A percentile compares a stretch with the other conserved stretches of the same genome.
These are phyloP conservation scores for Hirudinaria manillensis DNA, from an alignment of 2,888 invertebrate genomes.

Conservation along the genomic window DNA sequence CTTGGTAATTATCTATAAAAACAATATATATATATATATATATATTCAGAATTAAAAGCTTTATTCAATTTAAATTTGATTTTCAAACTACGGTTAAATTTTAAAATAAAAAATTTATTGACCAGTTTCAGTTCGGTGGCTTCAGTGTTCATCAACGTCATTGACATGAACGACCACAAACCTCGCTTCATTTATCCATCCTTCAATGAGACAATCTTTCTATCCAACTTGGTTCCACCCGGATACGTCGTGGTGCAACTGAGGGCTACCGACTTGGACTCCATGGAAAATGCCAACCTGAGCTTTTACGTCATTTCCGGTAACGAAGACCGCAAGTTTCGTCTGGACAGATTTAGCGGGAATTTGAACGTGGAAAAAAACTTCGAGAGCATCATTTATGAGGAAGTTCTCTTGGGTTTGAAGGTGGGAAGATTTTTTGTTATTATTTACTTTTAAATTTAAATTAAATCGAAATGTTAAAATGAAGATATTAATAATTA, in stretches of 20 bases:
- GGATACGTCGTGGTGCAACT: constrained; percentile 25
- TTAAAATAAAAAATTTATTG: not conserved
- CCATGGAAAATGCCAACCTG: constrained; percentile 21
- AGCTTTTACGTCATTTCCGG: constrained; percentile 23
- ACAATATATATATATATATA: too few relatives aligned
- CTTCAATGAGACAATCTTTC: constrained; percentile 23
- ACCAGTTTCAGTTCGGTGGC: constrained; percentile 21
- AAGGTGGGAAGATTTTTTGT: not conserved
- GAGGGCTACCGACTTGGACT: constrained; percentile 25
- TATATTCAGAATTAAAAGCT: too few relatives aligned
- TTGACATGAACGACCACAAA: constrained; percentile 33
- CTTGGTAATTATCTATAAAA: too few relatives aligned
- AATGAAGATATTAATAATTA: too few relatives aligned
- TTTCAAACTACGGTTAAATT: not conserved
- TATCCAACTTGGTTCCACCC: constrained; percentile 23
- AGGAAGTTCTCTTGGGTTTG: constrained; percentile 16
- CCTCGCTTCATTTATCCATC: constrained; percentile 25
- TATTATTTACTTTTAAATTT: constrained; percentile 5
- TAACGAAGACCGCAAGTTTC: constrained; percentile 22
- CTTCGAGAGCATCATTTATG: constrained; percentile 8
- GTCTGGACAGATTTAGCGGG: constrained; percentile 20
- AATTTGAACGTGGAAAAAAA: constrained; percentile 21
- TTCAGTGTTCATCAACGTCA: constrained; percentile 26
- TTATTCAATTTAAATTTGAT: too few relatives aligned
- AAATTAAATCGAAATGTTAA: too few relatives aligned